phyloP scores from a whole-genome alignment of 2,113 vertebrate species.

The Galbula dea region DNA sequence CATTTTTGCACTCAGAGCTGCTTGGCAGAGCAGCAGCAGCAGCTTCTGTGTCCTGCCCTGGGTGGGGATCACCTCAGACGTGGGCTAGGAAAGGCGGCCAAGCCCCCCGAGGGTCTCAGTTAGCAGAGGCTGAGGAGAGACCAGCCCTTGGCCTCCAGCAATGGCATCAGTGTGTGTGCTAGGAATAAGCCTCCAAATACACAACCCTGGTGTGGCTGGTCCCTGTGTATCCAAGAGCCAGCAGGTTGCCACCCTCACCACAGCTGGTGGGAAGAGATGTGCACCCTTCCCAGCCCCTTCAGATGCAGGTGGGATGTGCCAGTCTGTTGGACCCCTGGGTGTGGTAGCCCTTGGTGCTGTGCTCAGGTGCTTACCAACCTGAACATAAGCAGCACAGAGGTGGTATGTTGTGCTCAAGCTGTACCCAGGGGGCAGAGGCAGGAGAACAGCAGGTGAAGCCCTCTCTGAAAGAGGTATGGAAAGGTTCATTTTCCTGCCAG shows the following conservation, averaged over 20 bases:
- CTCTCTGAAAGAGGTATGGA: not conserved
- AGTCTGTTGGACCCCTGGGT: not conserved
- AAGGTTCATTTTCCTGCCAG: not conserved
- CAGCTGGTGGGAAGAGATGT: not conserved
- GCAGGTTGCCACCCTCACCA: fast-evolving
- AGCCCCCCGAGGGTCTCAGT: not conserved
- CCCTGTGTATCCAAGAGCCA: not conserved
- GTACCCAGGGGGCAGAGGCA: not conserved
- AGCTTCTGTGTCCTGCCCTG: not conserved
- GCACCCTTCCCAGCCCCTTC: not conserved
- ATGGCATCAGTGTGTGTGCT: not conserved
- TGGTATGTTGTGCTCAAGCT: not conserved
- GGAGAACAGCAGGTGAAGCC: not conserved
- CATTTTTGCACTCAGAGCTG: not conserved
- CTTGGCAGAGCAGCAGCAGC: not conserved
- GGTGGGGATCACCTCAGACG: not conserved
- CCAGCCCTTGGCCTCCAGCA: not conserved
- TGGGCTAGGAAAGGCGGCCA: not conserved
- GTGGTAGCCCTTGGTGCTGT: not conserved
- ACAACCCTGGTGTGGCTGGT: not conserved
- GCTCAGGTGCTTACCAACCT: not conserved
- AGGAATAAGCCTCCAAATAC: not conserved
- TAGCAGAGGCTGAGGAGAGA: too few species aligned
- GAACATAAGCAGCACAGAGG: not conserved
- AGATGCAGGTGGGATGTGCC: fast-evolving